Evolutionary conservation across 2,797 vertebrate genomes (phyloP).

Genomic region (Geotrypetes seraphini): DNA sequence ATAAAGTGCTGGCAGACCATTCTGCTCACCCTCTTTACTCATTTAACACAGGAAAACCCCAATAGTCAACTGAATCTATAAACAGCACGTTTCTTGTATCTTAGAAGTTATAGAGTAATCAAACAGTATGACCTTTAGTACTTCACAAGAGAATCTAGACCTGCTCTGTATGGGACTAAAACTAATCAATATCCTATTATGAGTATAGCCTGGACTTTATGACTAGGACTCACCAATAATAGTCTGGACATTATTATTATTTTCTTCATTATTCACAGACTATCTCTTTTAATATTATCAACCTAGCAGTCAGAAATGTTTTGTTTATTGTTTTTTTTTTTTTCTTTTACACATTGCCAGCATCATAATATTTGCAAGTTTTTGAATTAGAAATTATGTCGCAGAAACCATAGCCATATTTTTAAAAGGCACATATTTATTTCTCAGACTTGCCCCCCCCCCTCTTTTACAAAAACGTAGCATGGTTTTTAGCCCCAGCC

Average conservation of each 20-base stretch:
- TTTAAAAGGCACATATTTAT: too few relatives aligned
- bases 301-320: too few relatives aligned
- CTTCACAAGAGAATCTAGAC: slow-evolving; percentile 71
- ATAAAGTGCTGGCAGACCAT: too few relatives aligned
- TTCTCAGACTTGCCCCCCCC: too few relatives aligned
- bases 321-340: too few relatives aligned
- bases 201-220: slow-evolving; percentile 67
- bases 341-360: slow-evolving; percentile 42
- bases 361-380: too few relatives aligned
- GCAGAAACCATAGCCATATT: too few relatives aligned
- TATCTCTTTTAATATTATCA: slow-evolving; percentile 26
- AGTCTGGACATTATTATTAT: slow-evolving; percentile 1
- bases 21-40: not conserved
- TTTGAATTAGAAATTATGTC: too few relatives aligned
- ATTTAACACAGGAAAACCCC: not conserved
- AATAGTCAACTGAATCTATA: slow-evolving; percentile 16
- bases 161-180: slow-evolving; percentile 66
- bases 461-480: too few relatives aligned
- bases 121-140: slow-evolving; percentile 79
- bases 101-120: slow-evolving; percentile 57
- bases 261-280: slow-evolving; percentile 16
- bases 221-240: slow-evolving; percentile 51
- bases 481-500: too few relatives aligned
- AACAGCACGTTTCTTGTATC: slow-evolving; percentile 42
- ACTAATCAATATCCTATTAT: slow-evolving; percentile 97